These are phyloP conservation scores for Drosophila mayri DNA, from an alignment of 1,140 invertebrate species.

Conservation along the genomic window DNA sequence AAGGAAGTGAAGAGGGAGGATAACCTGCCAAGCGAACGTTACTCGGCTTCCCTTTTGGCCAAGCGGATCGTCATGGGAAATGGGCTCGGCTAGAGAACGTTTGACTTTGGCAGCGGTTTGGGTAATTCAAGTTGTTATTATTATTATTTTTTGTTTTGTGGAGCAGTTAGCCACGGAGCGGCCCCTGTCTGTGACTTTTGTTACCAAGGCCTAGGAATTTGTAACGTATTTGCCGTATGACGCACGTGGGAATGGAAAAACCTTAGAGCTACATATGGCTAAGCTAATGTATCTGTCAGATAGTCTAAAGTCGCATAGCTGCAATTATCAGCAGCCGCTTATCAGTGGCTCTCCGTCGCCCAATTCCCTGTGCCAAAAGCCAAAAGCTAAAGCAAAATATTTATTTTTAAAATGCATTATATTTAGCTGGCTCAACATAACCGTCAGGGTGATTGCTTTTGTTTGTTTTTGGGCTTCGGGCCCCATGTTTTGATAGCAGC, in stretches of 20 bases:
- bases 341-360: constrained; percentile 25
- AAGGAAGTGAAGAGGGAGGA: constrained; percentile 7
- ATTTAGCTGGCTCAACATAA: constrained; percentile 55
- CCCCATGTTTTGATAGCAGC: constrained; percentile 32
- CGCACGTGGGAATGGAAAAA: constrained; percentile 50
- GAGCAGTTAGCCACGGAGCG: constrained; percentile 52
- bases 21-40: constrained; percentile 36
- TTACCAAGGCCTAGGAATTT: constrained; percentile 50
- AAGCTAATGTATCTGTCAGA: constrained; percentile 44
- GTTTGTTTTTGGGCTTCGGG: constrained; percentile 9
- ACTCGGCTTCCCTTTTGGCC: constrained; percentile 38
- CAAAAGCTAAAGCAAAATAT: constrained; percentile 25
- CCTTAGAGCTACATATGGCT: constrained; percentile 4
- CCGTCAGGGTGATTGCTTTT: constrained; percentile 25
- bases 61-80: constrained; percentile 64
- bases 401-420: constrained; percentile 60
- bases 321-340: constrained; percentile 18
- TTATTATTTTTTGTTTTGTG: neutral
- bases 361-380: constrained; percentile 13
- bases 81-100: constrained; percentile 36
- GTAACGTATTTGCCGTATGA: constrained; percentile 77
- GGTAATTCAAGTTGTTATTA: constrained; percentile 25
- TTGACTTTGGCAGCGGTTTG: constrained; percentile 34
- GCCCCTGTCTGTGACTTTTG: constrained; percentile 44
- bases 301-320: constrained; percentile 15